These are phyloP conservation scores for Ictalurus punctatus DNA, from an alignment of 2,113 vertebrate genomes.

Conservation along the genomic window DNA sequence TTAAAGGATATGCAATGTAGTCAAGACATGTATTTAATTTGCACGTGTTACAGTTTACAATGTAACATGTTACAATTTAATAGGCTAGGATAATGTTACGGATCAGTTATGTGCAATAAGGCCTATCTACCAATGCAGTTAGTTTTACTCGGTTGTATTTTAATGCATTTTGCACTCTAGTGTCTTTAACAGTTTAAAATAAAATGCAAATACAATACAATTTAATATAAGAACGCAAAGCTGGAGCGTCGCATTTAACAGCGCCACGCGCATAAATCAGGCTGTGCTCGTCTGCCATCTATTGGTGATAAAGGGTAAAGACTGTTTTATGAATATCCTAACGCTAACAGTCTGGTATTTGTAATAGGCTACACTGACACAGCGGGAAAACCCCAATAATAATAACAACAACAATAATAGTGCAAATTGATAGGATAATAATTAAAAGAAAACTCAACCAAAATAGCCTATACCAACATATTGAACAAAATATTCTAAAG, in stretches of 20 bases:
- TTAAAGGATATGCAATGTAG: not conserved
- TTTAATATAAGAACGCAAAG: not conserved
- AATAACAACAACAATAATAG: not conserved
- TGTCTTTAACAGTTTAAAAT: not conserved
- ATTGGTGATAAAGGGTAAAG: slow-evolving; percentile 60
- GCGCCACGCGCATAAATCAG: not conserved
- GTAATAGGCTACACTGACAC: not conserved
- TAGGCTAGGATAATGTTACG: not conserved
- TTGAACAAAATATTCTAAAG: not conserved
- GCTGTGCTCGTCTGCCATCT: slow-evolving; percentile 64
- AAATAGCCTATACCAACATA: not conserved
- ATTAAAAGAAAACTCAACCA: too few species aligned
- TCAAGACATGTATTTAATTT: not conserved
- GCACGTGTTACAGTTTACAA: not conserved
- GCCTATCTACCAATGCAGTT: not conserved
- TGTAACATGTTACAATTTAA: not conserved
- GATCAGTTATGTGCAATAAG: not conserved
- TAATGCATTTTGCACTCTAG: not conserved
- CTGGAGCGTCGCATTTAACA: not conserved
- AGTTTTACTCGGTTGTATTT: not conserved
- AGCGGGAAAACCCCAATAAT: not conserved
- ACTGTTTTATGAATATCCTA: not conserved
- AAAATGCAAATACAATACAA: not conserved
- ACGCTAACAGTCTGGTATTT: not conserved
- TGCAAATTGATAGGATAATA: not conserved